These are phyloP conservation scores for Drosophila formosana DNA, from an alignment of 2,888 invertebrate species.

Conservation along the genomic window DNA sequence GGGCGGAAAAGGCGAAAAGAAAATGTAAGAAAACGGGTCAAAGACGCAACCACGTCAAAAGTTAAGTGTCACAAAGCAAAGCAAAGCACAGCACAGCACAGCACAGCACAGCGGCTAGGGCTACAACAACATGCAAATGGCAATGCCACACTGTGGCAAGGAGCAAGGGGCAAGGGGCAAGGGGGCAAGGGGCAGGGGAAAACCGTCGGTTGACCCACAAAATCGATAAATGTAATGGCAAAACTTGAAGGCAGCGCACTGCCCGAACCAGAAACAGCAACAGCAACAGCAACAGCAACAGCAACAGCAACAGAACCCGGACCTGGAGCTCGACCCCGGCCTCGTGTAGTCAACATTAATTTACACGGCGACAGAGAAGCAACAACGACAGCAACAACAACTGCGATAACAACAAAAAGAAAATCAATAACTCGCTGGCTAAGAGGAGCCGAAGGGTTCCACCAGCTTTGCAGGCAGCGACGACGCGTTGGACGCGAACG, in stretches of 20 bases:
- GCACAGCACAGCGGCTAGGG: constrained; percentile 40
- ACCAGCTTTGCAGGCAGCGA: neutral
- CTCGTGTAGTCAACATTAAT: constrained; percentile 65
- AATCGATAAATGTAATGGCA: constrained; percentile 75
- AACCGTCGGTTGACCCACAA: constrained; percentile 34
- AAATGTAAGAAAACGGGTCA: constrained; percentile 56
- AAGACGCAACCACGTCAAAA: constrained; percentile 70
- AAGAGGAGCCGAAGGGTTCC: constrained; percentile 42
- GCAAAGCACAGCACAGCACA: constrained; percentile 48
- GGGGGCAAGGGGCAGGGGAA: neutral
- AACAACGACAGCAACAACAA: constrained; percentile 21
- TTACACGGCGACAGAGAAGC: constrained; percentile 64
- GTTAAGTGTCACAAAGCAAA: constrained; percentile 74
- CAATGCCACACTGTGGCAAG: constrained; percentile 17
- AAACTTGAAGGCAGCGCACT: constrained; percentile 57
- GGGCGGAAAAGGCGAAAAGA: neutral
- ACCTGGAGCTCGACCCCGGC: constrained; percentile 23
- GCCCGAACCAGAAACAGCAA: constrained; percentile 6
- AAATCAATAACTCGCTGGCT: constrained; percentile 55
- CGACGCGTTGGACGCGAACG: constrained; percentile 15
- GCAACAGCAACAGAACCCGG: neutral
- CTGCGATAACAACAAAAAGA: constrained; percentile 36
- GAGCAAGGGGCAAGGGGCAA: no score
- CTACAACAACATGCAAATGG: constrained; percentile 56
- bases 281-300: constrained; percentile 3